phyloP scores from a whole-genome alignment of 2,888 invertebrate species.

The Morpho deidamia region DNA sequence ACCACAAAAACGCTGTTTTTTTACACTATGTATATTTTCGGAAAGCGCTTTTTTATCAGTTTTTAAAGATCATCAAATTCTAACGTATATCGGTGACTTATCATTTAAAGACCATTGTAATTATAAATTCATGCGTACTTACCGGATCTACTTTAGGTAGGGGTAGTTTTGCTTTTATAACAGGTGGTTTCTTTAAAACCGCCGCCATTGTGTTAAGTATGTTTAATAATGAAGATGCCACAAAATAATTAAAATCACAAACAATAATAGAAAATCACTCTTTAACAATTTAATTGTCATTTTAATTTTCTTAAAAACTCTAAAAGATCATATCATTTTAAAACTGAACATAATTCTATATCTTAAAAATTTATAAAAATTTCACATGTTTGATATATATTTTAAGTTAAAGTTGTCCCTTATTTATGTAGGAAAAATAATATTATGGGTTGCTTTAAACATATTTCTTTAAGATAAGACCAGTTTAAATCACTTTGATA shows the following conservation, averaged over 20 bases:
- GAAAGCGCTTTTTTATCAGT: too few species aligned
- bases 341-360: too few species aligned
- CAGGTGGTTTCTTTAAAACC: constrained; percentile 53
- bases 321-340: too few species aligned
- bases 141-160: constrained; percentile 46
- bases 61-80: too few species aligned
- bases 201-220: constrained; percentile 58
- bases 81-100: constrained; percentile 17
- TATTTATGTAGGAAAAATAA: background rate
- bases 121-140: constrained; percentile 39
- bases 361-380: too few species aligned
- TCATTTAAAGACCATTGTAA: background rate
- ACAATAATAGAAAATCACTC: constrained; percentile 27
- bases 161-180: constrained; percentile 23
- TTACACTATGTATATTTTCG: too few species aligned
- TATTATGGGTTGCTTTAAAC: too few species aligned
- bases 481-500: constrained; percentile 52
- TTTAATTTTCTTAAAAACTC: background rate
- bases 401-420: background rate
- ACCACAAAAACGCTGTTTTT: too few species aligned
- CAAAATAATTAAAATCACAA: constrained; percentile 37
- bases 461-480: too few species aligned
- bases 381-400: constrained; percentile 24
- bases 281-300: constrained; percentile 28
- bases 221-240: constrained; percentile 57